Base-by-base conservation (phyloP, 2,113 vertebrate species). In the Pelecanoides urinatrix region DNA sequence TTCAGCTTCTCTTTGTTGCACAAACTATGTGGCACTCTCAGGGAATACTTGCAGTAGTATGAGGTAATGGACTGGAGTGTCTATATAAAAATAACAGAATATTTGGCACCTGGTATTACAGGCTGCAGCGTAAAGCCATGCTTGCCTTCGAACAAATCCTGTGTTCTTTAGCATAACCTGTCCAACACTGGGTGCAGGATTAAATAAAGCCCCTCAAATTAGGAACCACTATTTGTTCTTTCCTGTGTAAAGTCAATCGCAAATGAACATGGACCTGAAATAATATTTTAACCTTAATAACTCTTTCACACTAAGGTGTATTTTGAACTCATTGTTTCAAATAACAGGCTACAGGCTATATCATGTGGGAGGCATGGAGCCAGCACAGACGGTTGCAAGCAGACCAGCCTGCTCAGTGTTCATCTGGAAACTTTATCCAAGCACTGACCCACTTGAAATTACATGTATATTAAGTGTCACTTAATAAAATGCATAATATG, bases 1-100 rank as follows among this genome's bases (percentile, higher is more conserved):
- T 94, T 89, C 91, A 88, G 42, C 67, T 88, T 95, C 68, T 95
- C 83, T 97, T 94, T 97, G 79, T 97, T 86, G 94, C 72, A 91
- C 40, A 74, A 34, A 71, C 65, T 80, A 34, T 65, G 56, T 52
- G 76, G 10, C 59, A 68, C 67, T 97, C 92, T 84, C 30, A 83
- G 85, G 66, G 62, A 97, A 96, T 86, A 25, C 42, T 94, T 91
- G n/a, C 13, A 62, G 63, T 72, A 63, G 4, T 16, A 2, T 83
- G 77, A 96, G 68, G 50, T 90, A 97, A 89, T 49, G 44, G 40
- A 74, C 56, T 75, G 27, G 73, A 90, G 76, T 72, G 84, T 61
- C 76, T 93, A 47, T 74, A 75, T 14, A 63, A 45, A 91, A 78
- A 79, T 81, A 79, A 42, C 40, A 61, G 49, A 93, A 82, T 96